Evolutionary conservation across 2,797 vertebrate species (phyloP).

Genomic region (Sylvilagus floridanus): DNA sequence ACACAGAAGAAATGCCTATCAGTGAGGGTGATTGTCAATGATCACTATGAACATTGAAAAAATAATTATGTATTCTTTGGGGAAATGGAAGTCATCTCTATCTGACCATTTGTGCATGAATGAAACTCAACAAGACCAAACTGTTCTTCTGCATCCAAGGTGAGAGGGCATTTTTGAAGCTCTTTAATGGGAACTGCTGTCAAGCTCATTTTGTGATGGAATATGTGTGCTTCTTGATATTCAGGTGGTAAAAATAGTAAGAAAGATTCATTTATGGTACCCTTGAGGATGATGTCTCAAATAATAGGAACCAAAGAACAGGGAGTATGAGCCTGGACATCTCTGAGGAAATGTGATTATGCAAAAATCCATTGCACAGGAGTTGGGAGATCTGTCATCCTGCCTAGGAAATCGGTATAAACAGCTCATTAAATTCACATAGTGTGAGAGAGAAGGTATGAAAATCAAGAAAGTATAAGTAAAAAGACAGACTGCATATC

Average conservation of each 20-base stretch:
- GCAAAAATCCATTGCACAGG: not conserved
- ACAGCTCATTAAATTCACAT: constrained; percentile 42
- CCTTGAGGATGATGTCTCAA: not conserved
- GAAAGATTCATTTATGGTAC: not conserved
- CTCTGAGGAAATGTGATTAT: constrained; percentile 16
- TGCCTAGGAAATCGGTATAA: not conserved
- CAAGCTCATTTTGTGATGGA: not conserved
- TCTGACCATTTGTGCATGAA: not conserved
- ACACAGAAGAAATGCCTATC: not conserved
- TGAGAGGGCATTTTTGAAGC: not conserved
- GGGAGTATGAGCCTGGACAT: not conserved
- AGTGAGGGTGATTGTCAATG: not conserved
- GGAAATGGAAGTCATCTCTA: not conserved
- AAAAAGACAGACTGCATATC: not conserved
- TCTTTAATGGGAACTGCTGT: not conserved
- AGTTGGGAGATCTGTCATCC: not conserved
- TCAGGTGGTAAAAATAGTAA: not conserved
- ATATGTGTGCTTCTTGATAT: not conserved
- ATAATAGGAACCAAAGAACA: not conserved
- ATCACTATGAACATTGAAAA: not conserved
- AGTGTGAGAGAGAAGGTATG: not conserved
- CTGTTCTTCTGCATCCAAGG: not conserved
- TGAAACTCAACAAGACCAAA: not conserved
- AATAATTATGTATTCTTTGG: not conserved
- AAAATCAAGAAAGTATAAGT: constrained; percentile 27